Evolutionary conservation across 2,888 invertebrate species (phyloP).

Genomic region (Pollenia griseotomentosa): DNA sequence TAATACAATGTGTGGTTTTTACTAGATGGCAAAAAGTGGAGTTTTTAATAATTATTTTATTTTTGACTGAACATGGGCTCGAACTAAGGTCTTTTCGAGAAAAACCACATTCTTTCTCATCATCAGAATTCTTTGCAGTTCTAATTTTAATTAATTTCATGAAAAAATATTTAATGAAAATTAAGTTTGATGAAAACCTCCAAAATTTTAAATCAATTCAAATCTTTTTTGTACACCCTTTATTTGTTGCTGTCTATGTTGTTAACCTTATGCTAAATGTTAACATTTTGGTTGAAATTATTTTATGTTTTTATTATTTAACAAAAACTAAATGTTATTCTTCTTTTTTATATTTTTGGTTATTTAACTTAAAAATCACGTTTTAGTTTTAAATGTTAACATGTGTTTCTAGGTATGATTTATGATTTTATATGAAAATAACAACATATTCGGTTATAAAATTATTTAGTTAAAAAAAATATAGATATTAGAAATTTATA

Average conservation of each 20-base stretch:
- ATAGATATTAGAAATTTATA: not conserved
- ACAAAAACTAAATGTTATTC: not conserved
- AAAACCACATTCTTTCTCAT: too few relatives aligned
- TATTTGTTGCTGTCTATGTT: conserved; percentile 24
- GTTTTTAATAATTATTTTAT: too few relatives aligned
- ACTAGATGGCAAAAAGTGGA: too few relatives aligned
- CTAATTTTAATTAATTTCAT: too few relatives aligned
- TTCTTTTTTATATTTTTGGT: conserved; percentile 29
- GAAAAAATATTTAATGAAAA: too few relatives aligned
- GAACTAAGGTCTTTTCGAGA: too few relatives aligned
- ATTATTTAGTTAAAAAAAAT: not conserved
- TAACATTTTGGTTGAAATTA: conserved; percentile 55
- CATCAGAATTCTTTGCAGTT: too few relatives aligned
- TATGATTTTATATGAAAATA: conserved; percentile 39
- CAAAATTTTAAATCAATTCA: too few relatives aligned
- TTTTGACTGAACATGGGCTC: too few relatives aligned
- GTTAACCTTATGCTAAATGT: conserved; percentile 53
- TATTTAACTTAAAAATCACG: conserved; percentile 70
- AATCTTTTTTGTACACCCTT: not conserved
- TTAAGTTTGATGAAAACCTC: too few relatives aligned
- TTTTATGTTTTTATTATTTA: conserved; percentile 8
- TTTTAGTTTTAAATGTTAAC: conserved; percentile 64
- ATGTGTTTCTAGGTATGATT: conserved; percentile 65
- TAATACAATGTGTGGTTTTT: too few relatives aligned
- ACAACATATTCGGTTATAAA: conserved; percentile 24